A percentile compares a stretch with the other conserved stretches of the same genome.
Evolutionary conservation across 2,888 invertebrate species (phyloP).

Genomic region (Heliconius erato): DNA sequence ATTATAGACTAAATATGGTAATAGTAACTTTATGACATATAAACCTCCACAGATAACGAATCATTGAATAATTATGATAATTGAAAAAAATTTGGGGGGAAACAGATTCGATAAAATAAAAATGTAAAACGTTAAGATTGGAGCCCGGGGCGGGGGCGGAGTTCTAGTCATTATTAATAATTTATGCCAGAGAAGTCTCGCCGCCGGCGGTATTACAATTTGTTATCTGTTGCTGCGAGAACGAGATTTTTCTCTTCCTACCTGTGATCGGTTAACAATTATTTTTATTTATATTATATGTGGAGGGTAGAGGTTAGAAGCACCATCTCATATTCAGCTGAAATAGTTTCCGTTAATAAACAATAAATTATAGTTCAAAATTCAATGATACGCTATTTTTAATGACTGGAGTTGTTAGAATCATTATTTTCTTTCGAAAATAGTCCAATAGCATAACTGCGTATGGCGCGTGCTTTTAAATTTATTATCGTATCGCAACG

Average conservation of each 20-base stretch:
- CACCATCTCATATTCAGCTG: too few relatives aligned
- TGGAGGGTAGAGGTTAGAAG: too few relatives aligned
- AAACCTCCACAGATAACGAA: constrained; percentile 65
- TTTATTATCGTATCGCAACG: too few relatives aligned
- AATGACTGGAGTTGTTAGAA: too few relatives aligned
- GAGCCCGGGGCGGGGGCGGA: constrained; percentile 51
- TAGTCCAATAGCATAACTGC: too few relatives aligned
- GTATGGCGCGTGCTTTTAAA: too few relatives aligned
- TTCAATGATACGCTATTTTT: too few relatives aligned
- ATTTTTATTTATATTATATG: neutral
- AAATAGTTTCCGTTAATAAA: too few relatives aligned
- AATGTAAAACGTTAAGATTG: constrained; percentile 56
- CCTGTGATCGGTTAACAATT: constrained; percentile 3
- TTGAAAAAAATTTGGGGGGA: constrained; percentile 68
- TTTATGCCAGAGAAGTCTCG: constrained; percentile 59
- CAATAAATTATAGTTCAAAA: too few relatives aligned
- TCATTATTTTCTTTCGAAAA: too few relatives aligned
- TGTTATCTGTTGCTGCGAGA: constrained; percentile 11
- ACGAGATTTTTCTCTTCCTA: constrained; percentile 17
- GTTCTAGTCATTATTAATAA: constrained; percentile 63
- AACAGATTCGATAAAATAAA: constrained; percentile 65
- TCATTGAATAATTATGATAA: constrained; percentile 82
- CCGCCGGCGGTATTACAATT: constrained; percentile 35
- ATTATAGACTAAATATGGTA: constrained; percentile 57
- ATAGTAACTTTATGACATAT: constrained; percentile 55